Base-by-base conservation (phyloP, 2,888 invertebrate genomes). In the Falcaria lacertinaria region DNA sequence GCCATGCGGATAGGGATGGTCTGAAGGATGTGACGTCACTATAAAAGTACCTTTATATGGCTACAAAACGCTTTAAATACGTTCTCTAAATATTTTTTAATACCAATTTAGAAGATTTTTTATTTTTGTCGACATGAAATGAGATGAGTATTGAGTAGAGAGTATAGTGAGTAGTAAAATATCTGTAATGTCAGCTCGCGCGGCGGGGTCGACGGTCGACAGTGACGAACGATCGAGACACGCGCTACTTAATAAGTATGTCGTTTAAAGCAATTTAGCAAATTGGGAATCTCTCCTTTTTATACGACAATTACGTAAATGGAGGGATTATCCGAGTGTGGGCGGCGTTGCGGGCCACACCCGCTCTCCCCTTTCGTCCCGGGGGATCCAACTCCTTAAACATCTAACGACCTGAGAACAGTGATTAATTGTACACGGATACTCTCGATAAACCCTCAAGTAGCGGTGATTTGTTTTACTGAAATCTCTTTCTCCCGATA, bases 221-320 rank as follows among this genome's bases (percentile, higher is more conserved):
- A 52, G 58, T 62, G 69, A 64, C 65, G 67, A 64, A 66, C 64
- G 64, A 61, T 61, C 51, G 49, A 56, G 72, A 69, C 69, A 62
- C 50, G 49, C 57, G 72, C 68, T 69, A 66, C 77, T 71, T 74
- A 69, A 64, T 59, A 60, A 63, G 70, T 75, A 72, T 79, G 80
- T 84, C 84, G 72, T 85, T 88, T 78, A 66, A 69, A 88, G 80
- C 88, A 89, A 90, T 90, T 89, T 89, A 77, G 77, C 83, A 89
- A 90, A 90, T 90, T 90, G 90, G 82, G 78, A 85, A 85, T 80
- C 83, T 80, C 78, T 86, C 80, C 78, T 89, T 89, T 89, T 89
- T 89, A 89, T 88, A 81, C 84, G 80, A 82, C 88, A 90, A 90
- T 90, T 90, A 90, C 89, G 89, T 88, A 89, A 89, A 90, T 89